phyloP scores from a whole-genome alignment of 2,888 invertebrate species.

The Venusia cambrica region DNA sequence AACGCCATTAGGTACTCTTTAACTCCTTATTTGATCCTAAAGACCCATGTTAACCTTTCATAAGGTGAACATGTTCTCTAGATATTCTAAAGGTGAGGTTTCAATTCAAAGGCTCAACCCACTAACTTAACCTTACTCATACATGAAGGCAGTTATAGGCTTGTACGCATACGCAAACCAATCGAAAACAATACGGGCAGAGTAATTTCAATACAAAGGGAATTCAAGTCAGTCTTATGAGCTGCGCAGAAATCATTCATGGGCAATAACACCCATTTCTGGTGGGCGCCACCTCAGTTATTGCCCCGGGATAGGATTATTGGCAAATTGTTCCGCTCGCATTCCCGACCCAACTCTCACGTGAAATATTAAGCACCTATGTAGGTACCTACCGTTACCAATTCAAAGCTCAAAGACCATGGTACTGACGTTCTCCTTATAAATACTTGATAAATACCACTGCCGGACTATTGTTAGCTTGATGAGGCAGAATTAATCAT shows the following conservation, averaged over 20 bases:
- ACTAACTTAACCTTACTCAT: no score
- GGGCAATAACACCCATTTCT: conserved; percentile 70
- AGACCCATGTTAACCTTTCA: no score
- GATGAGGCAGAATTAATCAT: conserved; percentile 31
- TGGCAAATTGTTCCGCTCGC: conserved; percentile 77
- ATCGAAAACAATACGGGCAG: conserved; percentile 27
- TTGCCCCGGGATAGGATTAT: conserved; percentile 72
- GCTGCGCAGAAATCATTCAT: conserved; percentile 67
- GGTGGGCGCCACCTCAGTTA: conserved; percentile 68
- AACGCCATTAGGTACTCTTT: no score
- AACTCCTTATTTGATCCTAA: no score
- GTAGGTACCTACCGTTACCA: conserved; percentile 22
- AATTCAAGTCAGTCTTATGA: conserved; percentile 52
- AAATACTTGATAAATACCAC: conserved; percentile 33
- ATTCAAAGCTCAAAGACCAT: conserved; percentile 22
- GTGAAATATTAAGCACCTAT: conserved; percentile 73
- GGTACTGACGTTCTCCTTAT: conserved; percentile 27
- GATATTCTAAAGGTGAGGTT: no score
- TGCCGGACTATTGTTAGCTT: conserved; percentile 26
- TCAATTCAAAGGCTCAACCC: conserved; percentile 1
- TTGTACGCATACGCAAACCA: conserved; percentile 18
- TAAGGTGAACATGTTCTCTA: no score
- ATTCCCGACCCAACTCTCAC: conserved; percentile 65
- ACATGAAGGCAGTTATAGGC: no score
- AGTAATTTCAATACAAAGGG: conserved; percentile 41